phyloP scores from a whole-genome alignment of 2,113 vertebrate species.

The Tupaia tana region DNA sequence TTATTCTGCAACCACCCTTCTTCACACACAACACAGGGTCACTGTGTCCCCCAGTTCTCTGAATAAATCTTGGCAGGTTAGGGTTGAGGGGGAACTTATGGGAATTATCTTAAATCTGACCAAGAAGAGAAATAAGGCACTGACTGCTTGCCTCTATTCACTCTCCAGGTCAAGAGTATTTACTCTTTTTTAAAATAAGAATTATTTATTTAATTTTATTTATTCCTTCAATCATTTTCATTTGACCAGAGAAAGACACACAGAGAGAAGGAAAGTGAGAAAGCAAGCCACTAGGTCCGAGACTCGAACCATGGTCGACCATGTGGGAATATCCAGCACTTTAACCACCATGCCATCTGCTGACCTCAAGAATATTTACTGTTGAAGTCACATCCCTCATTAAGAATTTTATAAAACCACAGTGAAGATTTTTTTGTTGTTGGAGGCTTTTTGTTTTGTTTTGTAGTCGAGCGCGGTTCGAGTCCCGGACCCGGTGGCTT shows the following conservation, averaged over 20 bases:
- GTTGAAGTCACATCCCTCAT: not conserved
- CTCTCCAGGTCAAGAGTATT: not conserved
- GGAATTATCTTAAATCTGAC: not conserved
- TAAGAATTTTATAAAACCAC: constrained; percentile 43
- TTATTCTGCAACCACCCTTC: not conserved
- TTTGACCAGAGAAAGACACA: too few relatives aligned
- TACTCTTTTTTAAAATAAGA: not conserved
- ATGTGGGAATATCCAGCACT: too few relatives aligned
- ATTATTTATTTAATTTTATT: too few relatives aligned
- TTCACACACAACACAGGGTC: not conserved
- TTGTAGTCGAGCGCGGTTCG: too few relatives aligned
- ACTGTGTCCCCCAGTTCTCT: not conserved
- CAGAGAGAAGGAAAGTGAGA: too few relatives aligned
- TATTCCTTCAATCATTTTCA: too few relatives aligned
- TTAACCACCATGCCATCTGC: too few relatives aligned
- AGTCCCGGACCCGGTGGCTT: too few relatives aligned
- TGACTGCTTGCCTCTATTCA: not conserved
- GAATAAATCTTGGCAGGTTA: not conserved
- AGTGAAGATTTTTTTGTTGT: not conserved
- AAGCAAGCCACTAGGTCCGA: too few relatives aligned
- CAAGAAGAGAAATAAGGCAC: not conserved
- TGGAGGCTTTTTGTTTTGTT: too few relatives aligned
- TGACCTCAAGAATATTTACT: not conserved
- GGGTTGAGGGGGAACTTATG: not conserved
- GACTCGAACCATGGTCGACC: too few relatives aligned